Percentiles rank a stretch among this genome's conserved stretches.
phyloP scores from a whole-genome alignment of 2,888 invertebrate species.

The Erebia aethiops region DNA sequence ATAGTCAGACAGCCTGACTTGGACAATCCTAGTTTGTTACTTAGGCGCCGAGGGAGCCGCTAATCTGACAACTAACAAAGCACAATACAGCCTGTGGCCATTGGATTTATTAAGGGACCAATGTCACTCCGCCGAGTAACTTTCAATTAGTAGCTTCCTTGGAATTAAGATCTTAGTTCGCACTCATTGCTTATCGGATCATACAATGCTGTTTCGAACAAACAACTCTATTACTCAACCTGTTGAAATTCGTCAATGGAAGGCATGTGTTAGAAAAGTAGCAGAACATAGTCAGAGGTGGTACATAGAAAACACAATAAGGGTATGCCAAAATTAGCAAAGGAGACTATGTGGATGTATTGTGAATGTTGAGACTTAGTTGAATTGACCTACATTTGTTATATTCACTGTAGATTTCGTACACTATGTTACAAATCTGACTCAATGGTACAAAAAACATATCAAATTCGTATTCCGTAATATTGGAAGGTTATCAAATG shows the following conservation, averaged over 20 bases:
- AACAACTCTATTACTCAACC: background rate
- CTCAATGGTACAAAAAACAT: too few relatives aligned
- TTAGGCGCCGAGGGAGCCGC: conserved; percentile 56
- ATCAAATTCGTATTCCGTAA: too few relatives aligned
- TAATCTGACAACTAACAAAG: conserved; percentile 65
- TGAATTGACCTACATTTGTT: conserved; percentile 5
- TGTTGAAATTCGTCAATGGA: conserved; percentile 25
- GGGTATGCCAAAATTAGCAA: conserved; percentile 40
- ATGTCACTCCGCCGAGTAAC: conserved; percentile 59
- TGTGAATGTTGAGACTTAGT: conserved; percentile 13
- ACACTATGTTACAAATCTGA: too few relatives aligned
- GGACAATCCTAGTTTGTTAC: conserved; percentile 57
- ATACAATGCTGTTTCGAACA: conserved; percentile 27
- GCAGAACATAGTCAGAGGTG: conserved; percentile 12
- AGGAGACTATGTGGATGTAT: conserved; percentile 22
- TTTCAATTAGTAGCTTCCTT: conserved; percentile 58
- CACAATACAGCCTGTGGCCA: conserved; percentile 52
- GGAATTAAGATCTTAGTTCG: conserved; percentile 35
- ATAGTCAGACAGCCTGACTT: conserved; percentile 50
- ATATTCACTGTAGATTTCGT: too few relatives aligned
- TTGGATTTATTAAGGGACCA: conserved; percentile 60
- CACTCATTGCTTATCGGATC: background rate
- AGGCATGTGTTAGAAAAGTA: conserved; percentile 1
- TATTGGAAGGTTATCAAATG: too few relatives aligned
- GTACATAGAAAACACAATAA: conserved; percentile 38